Percentiles rank a stretch among this genome's conserved stretches.
Evolutionary conservation across 92 coral and sea anemone genomes (phyloP).

Genomic region (Actinostola sp.): DNA sequence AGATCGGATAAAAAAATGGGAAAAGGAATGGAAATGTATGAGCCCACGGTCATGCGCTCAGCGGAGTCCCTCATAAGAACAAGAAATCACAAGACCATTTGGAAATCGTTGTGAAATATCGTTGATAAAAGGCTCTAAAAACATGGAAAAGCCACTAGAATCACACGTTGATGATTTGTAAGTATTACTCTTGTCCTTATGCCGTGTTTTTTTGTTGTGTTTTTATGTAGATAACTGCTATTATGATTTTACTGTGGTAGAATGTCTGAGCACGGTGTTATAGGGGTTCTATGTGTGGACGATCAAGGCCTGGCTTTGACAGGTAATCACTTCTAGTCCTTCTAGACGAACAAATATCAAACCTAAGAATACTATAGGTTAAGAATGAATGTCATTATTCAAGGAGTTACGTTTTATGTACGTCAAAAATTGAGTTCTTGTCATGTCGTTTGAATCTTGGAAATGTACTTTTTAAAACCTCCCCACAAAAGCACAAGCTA

Average conservation of each 20-base stretch:
- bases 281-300: slow-evolving; percentile 91
- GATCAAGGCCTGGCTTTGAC: slow-evolving; percentile 85
- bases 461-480: too few species aligned
- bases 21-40: neutral
- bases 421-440: too few species aligned
- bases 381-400: neutral
- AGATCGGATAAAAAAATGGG: neutral
- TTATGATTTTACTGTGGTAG: slow-evolving; percentile 21
- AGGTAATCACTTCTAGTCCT: too few species aligned
- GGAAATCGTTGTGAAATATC: neutral
- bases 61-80: slow-evolving; percentile 8
- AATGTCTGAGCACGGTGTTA: slow-evolving; percentile 93
- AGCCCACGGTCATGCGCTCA: slow-evolving; percentile 7
- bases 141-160: slow-evolving; percentile 79
- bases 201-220: neutral
- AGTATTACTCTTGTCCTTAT: slow-evolving; percentile 13
- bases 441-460: too few species aligned
- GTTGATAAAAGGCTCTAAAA: neutral
- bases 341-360: neutral
- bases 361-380: neutral
- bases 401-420: too few species aligned
- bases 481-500: too few species aligned
- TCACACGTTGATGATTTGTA: slow-evolving; percentile 77
- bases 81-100: slow-evolving; percentile 25
- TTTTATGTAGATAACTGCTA: neutral